Percentiles rank a stretch among this genome's conserved stretches.
Conservation (phyloP, 2,888 invertebrate genomes). For the Julus scandinavius region DNA sequence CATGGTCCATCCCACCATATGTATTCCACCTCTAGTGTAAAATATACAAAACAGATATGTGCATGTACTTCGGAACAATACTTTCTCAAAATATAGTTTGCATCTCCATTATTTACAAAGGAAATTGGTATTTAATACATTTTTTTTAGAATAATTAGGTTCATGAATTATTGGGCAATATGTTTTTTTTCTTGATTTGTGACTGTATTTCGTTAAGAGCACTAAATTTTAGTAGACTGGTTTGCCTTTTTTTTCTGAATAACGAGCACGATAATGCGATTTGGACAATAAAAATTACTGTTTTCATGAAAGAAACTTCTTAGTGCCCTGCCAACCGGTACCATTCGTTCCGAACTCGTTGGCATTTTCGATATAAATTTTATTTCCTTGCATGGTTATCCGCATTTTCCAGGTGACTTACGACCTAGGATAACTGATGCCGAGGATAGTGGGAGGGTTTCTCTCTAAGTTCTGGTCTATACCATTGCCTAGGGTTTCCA, state of each 20-base stretch:
- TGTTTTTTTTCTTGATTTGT: no score
- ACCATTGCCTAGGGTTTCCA: background rate
- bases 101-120: no score
- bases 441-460: background rate
- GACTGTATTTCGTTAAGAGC: no score
- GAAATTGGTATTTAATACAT: no score
- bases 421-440: conserved; percentile 6
- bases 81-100: no score
- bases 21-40: no score
- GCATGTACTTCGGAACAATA: no score
- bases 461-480: background rate
- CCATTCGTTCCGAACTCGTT: conserved; percentile 1
- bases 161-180: no score
- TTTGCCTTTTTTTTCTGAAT: background rate
- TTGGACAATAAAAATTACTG: conserved; percentile 29
- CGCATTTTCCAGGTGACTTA: conserved; percentile 39
- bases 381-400: conserved; percentile 34
- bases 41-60: no score
- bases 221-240: background rate
- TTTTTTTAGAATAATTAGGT: no score
- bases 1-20: no score
- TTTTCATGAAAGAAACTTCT: background rate
- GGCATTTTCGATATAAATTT: conserved; percentile 38
- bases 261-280: background rate
- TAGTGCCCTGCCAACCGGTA: background rate